Conservation (phyloP, 2,888 invertebrate species). For the Rugalucina vietnamica region DNA sequence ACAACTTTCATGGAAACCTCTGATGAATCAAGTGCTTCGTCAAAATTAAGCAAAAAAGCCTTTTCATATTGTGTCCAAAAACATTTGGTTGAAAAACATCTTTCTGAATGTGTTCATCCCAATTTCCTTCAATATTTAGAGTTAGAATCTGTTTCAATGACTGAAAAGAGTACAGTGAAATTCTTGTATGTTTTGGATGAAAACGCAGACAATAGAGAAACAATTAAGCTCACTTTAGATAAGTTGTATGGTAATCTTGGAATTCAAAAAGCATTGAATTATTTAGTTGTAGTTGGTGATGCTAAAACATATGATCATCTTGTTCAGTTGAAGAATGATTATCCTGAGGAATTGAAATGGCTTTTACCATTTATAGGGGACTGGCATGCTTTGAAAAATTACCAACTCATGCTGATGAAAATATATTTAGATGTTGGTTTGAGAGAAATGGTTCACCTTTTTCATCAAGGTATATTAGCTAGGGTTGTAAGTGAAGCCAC, state of each 20-base stretch:
- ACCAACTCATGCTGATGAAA: neutral
- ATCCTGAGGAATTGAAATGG: neutral
- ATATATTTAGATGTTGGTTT: neutral
- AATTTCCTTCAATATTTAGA: neutral
- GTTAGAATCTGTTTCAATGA: neutral
- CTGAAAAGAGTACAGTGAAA: neutral
- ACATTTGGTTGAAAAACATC: neutral
- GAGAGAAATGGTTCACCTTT: neutral
- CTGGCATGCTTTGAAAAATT: neutral
- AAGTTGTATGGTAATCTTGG: neutral
- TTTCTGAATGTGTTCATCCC: neutral
- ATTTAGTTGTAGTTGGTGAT: neutral
- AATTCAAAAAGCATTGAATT: neutral
- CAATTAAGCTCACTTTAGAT: neutral
- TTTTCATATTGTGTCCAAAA: neutral
- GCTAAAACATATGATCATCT: neutral
- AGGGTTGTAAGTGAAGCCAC: neutral
- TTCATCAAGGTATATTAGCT: neutral
- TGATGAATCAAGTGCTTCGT: neutral
- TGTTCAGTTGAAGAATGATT: neutral
- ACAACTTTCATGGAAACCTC: neutral
- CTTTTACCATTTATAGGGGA: neutral
- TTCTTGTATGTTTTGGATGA: constrained; percentile 1
- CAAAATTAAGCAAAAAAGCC: neutral
- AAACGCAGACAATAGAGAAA: neutral